A percentile compares a stretch with the other conserved stretches of the same genome.
phyloP scores from a whole-genome alignment of 2,888 invertebrate species.

The Elysia crispata region DNA sequence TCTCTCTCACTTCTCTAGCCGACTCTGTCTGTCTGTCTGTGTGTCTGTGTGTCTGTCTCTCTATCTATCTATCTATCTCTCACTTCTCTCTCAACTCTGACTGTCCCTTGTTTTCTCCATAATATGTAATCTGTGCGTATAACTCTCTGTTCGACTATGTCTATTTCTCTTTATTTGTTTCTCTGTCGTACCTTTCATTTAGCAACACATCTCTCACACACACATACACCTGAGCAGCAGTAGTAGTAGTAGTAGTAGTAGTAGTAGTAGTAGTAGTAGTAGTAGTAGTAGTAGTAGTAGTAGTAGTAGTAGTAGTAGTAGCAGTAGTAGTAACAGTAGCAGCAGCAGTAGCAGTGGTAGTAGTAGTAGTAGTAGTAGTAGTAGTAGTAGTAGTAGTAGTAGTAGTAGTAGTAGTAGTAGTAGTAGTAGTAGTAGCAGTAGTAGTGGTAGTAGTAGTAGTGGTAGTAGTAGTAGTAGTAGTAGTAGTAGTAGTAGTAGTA shows the following conservation, averaged over 20 bases:
- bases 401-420: constrained; percentile 29
- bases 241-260: neutral
- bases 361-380: constrained; percentile 14
- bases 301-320: neutral
- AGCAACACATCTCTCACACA: neutral
- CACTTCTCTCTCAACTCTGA: too few species aligned
- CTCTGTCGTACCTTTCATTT: constrained; percentile 18
- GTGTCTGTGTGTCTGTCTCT: too few species aligned
- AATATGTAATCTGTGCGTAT: too few species aligned
- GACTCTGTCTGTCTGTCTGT: too few species aligned
- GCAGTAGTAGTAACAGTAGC: neutral
- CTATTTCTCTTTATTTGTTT: constrained; percentile 1
- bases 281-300: constrained; percentile 5
- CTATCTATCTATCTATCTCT: too few species aligned
- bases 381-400: constrained; percentile 21
- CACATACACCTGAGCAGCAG: neutral
- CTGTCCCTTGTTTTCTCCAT: too few species aligned
- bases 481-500: constrained; percentile 18
- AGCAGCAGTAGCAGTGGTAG: neutral
- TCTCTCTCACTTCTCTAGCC: too few species aligned
- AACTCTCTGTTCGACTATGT: too few species aligned
- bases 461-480: constrained; percentile 12
- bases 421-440: constrained; percentile 24
- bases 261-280: neutral
- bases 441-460: constrained; percentile 26